Percentiles rank a stretch among this genome's conserved stretches.
Conservation (phyloP, 2,797 vertebrate genomes). For the Microctenopoma lineatum region DNA sequence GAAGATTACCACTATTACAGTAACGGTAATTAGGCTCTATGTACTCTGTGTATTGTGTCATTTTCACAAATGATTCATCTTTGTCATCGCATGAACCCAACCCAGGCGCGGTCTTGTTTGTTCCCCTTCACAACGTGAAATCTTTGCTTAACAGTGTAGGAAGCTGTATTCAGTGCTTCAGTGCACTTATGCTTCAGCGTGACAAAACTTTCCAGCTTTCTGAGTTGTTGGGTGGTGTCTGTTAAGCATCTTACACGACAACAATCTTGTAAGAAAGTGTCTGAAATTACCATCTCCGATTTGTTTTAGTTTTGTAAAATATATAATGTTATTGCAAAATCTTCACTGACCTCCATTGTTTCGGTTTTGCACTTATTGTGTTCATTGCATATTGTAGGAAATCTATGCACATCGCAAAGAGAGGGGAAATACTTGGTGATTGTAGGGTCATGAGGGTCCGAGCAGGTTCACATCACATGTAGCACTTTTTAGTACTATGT, state of each 20-base stretch:
- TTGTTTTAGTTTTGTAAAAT: constrained; percentile 1
- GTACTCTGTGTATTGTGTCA: constrained; percentile 72
- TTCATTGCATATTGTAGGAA: not conserved
- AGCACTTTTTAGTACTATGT: no score
- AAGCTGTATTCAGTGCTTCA: not conserved
- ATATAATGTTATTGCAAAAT: no score
- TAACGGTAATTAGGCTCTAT: constrained; percentile 93
- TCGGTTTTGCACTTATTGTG: not conserved
- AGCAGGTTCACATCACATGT: no score
- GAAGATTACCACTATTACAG: constrained; percentile 99
- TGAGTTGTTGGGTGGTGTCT: constrained; percentile 29
- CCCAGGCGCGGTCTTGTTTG: constrained; percentile 22
- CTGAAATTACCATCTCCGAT: not conserved
- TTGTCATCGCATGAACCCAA: constrained; percentile 71
- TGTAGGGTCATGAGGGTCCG: no score
- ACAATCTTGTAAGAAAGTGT: not conserved
- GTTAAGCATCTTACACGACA: not conserved
- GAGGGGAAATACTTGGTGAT: no score
- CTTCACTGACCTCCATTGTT: not conserved
- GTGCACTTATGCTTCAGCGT: constrained; percentile 34
- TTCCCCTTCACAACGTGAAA: constrained; percentile 23
- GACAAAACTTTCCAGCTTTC: constrained; percentile 10
- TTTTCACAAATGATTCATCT: constrained; percentile 62
- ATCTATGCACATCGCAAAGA: not conserved
- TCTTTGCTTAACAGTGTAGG: constrained; percentile 47